phyloP scores from a whole-genome alignment of 2,113 vertebrate genomes.

The Rhinogobius similis region DNA sequence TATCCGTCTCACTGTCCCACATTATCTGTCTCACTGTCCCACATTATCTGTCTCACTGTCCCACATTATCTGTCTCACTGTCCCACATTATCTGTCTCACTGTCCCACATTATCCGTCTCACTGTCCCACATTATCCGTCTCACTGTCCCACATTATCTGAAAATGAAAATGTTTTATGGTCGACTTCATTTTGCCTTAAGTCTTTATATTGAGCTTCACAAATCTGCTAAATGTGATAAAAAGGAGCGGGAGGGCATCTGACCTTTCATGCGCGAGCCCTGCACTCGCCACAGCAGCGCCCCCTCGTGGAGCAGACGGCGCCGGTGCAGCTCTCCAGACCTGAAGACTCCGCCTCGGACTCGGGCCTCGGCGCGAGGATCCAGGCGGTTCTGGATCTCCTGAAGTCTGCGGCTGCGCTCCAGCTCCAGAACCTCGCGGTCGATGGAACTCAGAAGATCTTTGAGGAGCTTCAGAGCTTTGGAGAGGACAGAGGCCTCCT shows the following conservation, averaged over 20 bases:
- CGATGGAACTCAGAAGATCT: constrained; percentile 84
- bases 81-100: too few species aligned
- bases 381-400: constrained; percentile 86
- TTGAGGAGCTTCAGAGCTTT: constrained; percentile 80
- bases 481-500: constrained; percentile 77
- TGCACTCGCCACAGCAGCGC: constrained; percentile 86
- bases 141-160: too few species aligned
- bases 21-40: too few species aligned
- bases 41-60: too few species aligned
- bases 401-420: constrained; percentile 85
- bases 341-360: constrained; percentile 80
- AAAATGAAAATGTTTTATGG: too few species aligned
- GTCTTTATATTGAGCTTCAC: too few species aligned
- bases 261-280: constrained; percentile 86
- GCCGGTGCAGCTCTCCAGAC: constrained; percentile 85
- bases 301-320: constrained; percentile 87
- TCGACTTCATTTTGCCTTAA: too few species aligned
- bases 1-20: too few species aligned
- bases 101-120: too few species aligned
- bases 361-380: constrained; percentile 78
- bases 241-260: not conserved
- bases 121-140: too few species aligned
- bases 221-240: not conserved
- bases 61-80: too few species aligned
- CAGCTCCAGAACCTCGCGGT: constrained; percentile 86